A percentile compares a stretch with the other conserved stretches of the same genome.
phyloP scores from a whole-genome alignment of 2,113 vertebrate species.

The Tinamus guttatus region DNA sequence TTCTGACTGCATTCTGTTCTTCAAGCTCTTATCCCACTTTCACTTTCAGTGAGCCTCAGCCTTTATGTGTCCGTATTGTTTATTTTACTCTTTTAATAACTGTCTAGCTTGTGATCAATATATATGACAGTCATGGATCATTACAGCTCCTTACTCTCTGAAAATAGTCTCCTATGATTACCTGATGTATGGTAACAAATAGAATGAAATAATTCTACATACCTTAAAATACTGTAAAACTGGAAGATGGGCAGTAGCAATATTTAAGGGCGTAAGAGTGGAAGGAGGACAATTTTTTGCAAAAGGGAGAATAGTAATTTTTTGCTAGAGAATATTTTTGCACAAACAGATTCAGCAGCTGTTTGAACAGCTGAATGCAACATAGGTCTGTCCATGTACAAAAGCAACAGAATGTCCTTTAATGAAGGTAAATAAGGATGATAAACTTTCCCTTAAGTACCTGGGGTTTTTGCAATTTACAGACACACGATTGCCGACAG shows the following conservation, averaged over 20 bases:
- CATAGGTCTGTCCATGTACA: not conserved
- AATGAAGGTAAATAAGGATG: not conserved
- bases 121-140: not conserved
- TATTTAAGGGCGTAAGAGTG: not conserved
- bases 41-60: not conserved
- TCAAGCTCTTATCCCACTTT: not conserved
- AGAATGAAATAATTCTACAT: not conserved
- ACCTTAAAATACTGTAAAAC: not conserved
- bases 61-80: not conserved
- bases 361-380: not conserved
- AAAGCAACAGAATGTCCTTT: not conserved
- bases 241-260: not conserved
- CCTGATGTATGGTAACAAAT: not conserved
- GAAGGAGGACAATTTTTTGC: not conserved
- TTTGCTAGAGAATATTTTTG: not conserved
- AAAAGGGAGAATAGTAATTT: not conserved
- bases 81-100: not conserved
- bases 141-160: not conserved
- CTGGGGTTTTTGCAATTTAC: not conserved
- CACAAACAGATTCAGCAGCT: not conserved
- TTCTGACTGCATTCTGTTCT: not conserved
- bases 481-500: not conserved
- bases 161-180: not conserved
- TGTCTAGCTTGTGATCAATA: not conserved
- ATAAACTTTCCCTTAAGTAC: not conserved